Base-by-base conservation (phyloP, 1,140 invertebrate species). In the Gryon sp. region DNA sequence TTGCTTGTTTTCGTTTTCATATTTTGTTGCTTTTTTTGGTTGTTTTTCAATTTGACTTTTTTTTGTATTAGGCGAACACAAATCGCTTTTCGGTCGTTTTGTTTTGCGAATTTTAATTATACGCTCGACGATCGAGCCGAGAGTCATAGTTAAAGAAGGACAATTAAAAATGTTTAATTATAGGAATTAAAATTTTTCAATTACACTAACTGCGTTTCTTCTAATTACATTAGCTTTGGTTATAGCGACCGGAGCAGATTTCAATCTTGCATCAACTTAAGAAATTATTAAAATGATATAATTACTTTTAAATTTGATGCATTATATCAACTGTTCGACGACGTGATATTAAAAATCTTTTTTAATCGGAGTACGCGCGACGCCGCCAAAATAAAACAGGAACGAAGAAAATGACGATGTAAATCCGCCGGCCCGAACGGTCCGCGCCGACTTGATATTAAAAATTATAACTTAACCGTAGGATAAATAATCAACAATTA, bases 401-500 rank as follows among this genome's bases (percentile, higher is more conserved):
- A 59, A 68, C 28, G 50, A 68, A 50, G 36, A 46, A 45, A 53
- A 52, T 38, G 43, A 50, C 66, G 55, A 60, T 53, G 24, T 53
- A 38, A 72, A 55, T 43, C 34, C 45, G 41, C 12, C 11, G 50
- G 30, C n/a, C 18, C 45, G 43, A 32, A 2, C 30, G 20, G 11
- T n/a, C 24, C 30, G 20, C 14, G 15, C 40, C 38, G 48, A 28
- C 46, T 55, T 46, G 20, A 62, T 72, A 72, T 72, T 72, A 72
- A 63, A 62, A 63, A 63, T 72, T 62, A 57, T 40, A 55, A 46
- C 50, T 63, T 62, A 46, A 72, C 69, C 57, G 52, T 43, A 48
- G 69, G 69, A 74, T 65, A 74, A 74, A 74, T 59, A 65, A 74
- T 73, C 69, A 65, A 73, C 59, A 65, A 73, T 63, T 65, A 73